phyloP scores from a whole-genome alignment of 2,797 vertebrate species.

The Girardinus metallicus region DNA sequence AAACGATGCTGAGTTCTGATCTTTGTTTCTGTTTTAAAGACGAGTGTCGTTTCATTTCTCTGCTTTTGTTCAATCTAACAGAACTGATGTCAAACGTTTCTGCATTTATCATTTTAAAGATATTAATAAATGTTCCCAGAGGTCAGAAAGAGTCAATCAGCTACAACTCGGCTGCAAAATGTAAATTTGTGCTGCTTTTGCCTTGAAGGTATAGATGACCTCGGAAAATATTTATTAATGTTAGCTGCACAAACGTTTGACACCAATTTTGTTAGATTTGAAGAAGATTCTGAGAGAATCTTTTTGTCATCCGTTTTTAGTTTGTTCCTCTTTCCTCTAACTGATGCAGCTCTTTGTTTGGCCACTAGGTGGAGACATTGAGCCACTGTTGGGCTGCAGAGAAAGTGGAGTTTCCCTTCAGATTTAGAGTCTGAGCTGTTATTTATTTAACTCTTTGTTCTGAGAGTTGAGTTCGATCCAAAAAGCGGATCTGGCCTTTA shows the following conservation, averaged over 20 bases:
- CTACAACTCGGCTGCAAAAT: too few species aligned
- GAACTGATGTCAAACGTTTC: too few species aligned
- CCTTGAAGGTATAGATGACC: too few species aligned
- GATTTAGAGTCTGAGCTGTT: not conserved
- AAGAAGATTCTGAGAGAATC: not conserved
- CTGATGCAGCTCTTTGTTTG: not conserved
- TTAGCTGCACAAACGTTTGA: too few species aligned
- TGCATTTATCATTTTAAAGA: too few species aligned
- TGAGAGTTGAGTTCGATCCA: not conserved
- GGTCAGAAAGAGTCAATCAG: too few species aligned
- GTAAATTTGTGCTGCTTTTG: not conserved
- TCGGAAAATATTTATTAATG: too few species aligned
- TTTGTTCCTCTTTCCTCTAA: not conserved
- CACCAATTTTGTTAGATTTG: too few species aligned
- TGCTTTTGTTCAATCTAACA: not conserved
- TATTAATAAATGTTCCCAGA: too few species aligned
- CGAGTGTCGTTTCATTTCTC: not conserved
- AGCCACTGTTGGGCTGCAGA: not conserved
- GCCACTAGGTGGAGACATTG: constrained; percentile 15
- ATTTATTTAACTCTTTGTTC: not conserved
- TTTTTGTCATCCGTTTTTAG: not conserved
- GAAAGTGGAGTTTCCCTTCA: not conserved
- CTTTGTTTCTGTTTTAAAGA: not conserved
- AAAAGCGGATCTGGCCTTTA: not conserved
- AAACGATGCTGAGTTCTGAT: not conserved